Evolutionary conservation across 2,797 vertebrate species (phyloP).

Genomic region (Emys orbicularis): DNA sequence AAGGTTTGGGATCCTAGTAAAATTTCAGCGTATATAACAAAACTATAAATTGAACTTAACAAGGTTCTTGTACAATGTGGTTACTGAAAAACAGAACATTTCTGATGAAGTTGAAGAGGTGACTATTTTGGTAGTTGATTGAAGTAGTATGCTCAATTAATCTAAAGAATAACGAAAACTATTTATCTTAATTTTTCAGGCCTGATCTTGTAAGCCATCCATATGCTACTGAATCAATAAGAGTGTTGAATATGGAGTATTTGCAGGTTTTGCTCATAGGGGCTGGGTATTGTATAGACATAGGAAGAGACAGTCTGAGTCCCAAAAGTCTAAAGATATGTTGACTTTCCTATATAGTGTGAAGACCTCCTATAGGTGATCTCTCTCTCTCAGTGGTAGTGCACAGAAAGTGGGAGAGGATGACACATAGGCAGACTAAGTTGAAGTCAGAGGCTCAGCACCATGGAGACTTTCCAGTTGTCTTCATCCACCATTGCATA

Average conservation of each 20-base stretch:
- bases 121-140: not conserved
- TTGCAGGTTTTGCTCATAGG: not conserved
- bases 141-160: not conserved
- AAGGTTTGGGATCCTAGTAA: not conserved
- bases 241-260: not conserved
- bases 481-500: not conserved
- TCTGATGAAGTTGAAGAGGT: not conserved
- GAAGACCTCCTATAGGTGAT: accelerated
- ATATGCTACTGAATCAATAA: not conserved
- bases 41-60: not conserved
- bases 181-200: not conserved
- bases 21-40: not conserved
- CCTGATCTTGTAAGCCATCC: not conserved
- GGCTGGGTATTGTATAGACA: not conserved
- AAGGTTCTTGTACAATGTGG: not conserved
- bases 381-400: not conserved
- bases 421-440: not conserved
- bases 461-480: not conserved
- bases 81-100: not conserved
- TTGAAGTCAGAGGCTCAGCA: not conserved
- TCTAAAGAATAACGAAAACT: not conserved
- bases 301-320: not conserved
- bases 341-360: not conserved
- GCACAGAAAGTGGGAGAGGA: not conserved
- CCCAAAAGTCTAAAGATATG: not conserved